Evolutionary conservation across 1,140 invertebrate species (phyloP), one percentile per base, ranked within the genome.

Genomic region (Trachymyrmex cornetzi): DNA sequence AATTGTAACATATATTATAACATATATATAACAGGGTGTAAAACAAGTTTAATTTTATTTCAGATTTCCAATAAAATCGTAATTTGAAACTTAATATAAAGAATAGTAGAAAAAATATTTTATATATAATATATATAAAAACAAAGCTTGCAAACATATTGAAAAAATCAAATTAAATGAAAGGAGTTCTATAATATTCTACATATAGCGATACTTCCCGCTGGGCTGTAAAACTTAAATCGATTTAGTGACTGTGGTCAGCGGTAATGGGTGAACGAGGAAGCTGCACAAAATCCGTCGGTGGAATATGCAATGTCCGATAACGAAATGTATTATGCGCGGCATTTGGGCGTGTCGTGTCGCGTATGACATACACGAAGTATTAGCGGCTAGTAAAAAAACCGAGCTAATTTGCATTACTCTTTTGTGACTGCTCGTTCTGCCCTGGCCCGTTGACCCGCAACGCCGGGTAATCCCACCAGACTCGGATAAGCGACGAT

Each of bases 341-440:
- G 67, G 22, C 53, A 81, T 88, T 79, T 64, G 66, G 69, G 30
- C 79, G 59, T 87, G 89, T 74, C 74, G 27, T 48, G 81, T 88
- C 86, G 69, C 75, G 66, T 88, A 69, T 34, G n/a, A 59, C 24
- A 14, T 77, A n/a, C 59, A 27, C 69, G 55, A 74, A 30, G 44
- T 74, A 64, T 79, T 50, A 69, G 34, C n/a, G 14, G 6, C 24
- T 4, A 4, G 48, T 14, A 19, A 48, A 38, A 50, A 38, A 69
- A 69, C 66, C 86, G 61, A 55, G 75, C 67, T 91, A 91, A 91
- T 91, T 90, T 89, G 89, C 89, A 87, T 91, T 87, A 86, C 74
- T 87, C 79, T 88, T 91, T 88, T 87, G 85, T 44, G 53, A 59
- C 61, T 44, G 53, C 63, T 53, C 72, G 59, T 64, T 72, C 48